Conservation (phyloP, 2,888 invertebrate species). For the Folsomia candida region DNA sequence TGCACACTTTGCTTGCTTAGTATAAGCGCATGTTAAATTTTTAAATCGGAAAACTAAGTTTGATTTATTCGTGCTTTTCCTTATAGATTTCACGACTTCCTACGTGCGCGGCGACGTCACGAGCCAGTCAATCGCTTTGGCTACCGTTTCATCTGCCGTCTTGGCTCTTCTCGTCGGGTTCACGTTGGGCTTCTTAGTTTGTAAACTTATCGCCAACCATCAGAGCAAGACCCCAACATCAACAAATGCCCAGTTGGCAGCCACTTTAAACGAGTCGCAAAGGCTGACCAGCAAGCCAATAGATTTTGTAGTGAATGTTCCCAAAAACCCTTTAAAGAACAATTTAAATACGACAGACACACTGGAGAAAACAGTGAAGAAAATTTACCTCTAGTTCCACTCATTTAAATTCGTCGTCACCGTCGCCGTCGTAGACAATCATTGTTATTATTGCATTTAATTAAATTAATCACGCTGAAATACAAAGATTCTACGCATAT, state of each 20-base stretch:
- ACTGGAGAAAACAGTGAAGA: slow-evolving; percentile 48
- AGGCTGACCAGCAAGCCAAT: slow-evolving; percentile 47
- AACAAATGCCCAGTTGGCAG: slow-evolving; percentile 45
- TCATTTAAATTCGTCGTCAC: no score
- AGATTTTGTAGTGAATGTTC: slow-evolving; percentile 48
- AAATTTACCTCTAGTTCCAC: slow-evolving; percentile 44
- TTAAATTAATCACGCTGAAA: not conserved
- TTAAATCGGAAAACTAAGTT: no score
- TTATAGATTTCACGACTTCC: slow-evolving; percentile 34
- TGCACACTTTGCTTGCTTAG: not conserved
- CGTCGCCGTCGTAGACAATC: not conserved
- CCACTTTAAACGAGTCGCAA: slow-evolving; percentile 46
- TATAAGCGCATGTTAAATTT: no score
- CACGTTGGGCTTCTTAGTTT: slow-evolving; percentile 43
- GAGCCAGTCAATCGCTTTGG: slow-evolving; percentile 42
- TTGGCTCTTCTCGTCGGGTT: slow-evolving; percentile 46
- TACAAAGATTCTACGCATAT: no score
- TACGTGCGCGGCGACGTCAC: slow-evolving; percentile 36
- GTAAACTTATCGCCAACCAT: slow-evolving; percentile 35
- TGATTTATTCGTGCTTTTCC: not conserved
- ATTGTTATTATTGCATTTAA: not conserved
- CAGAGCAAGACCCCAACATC: slow-evolving; percentile 43
- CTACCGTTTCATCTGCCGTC: slow-evolving; percentile 44
- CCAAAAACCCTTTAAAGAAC: slow-evolving; percentile 43
- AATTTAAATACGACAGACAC: slow-evolving; percentile 47